Conservation (phyloP, 2,113 vertebrate genomes). For the Caretta caretta region DNA sequence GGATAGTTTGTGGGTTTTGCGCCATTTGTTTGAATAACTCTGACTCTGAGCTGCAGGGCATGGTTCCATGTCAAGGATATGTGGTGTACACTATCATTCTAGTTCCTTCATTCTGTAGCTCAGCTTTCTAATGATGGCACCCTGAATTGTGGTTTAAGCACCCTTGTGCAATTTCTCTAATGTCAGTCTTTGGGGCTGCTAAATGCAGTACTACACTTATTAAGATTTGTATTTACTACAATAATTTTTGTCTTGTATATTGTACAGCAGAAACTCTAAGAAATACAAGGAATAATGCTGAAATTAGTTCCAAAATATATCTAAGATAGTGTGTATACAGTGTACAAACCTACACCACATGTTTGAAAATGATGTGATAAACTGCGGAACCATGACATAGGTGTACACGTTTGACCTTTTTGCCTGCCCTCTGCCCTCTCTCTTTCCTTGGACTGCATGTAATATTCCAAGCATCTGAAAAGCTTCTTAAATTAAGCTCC, state of each 20-base stretch:
- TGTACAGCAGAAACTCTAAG: background rate
- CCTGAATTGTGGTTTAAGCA: fast-evolving
- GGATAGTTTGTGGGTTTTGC: background rate
- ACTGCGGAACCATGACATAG: background rate
- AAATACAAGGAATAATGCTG: background rate
- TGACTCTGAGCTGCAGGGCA: background rate
- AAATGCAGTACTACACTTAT: background rate
- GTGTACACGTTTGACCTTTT: background rate
- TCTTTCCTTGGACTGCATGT: background rate
- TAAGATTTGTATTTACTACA: background rate
- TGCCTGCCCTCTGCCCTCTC: background rate
- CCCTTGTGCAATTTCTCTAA: background rate
- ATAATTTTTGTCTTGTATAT: background rate
- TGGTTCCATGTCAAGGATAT: background rate
- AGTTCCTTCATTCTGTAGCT: background rate
- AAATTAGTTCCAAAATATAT: background rate
- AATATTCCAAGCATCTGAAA: background rate
- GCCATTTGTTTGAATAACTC: background rate
- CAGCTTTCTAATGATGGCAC: background rate
- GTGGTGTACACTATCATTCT: background rate
- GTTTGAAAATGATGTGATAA: background rate
- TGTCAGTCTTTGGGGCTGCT: background rate
- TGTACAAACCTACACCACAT: background rate
- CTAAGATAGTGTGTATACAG: background rate
- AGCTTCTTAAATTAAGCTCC: background rate